These are phyloP conservation scores for Danio aesculapii DNA, from an alignment of 2,797 vertebrate genomes.

Conservation along the genomic window DNA sequence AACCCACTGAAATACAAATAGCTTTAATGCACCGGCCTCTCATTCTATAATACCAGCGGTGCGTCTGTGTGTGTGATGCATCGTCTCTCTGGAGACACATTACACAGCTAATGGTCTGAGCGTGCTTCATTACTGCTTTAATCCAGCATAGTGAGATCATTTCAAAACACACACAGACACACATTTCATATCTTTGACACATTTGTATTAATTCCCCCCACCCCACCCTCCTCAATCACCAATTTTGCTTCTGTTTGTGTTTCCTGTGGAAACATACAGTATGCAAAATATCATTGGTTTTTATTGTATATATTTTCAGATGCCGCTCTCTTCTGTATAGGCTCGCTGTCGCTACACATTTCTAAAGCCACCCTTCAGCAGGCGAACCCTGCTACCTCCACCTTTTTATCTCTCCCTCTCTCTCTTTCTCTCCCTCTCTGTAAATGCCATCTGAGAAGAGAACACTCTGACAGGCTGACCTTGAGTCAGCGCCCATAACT, in stretches of 20 bases:
- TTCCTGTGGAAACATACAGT: neutral
- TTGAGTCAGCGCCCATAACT: slow-evolving; percentile 52
- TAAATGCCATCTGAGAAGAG: slow-evolving; percentile 63
- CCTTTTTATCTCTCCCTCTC: slow-evolving; percentile 38
- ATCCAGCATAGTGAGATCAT: slow-evolving; percentile 83
- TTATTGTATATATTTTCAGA: neutral
- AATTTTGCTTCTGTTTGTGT: slow-evolving; percentile 82
- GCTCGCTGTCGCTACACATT: slow-evolving; percentile 31
- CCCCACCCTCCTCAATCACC: neutral
- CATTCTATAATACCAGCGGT: slow-evolving; percentile 22
- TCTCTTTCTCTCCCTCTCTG: slow-evolving; percentile 34
- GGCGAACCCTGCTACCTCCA: slow-evolving; percentile 74
- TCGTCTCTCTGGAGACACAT: slow-evolving; percentile 84
- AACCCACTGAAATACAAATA: slow-evolving; percentile 57
- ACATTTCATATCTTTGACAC: slow-evolving; percentile 11
- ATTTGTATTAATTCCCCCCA: neutral
- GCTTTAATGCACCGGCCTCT: slow-evolving; percentile 45
- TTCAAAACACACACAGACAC: slow-evolving; percentile 50
- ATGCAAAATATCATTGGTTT: slow-evolving; percentile 10
- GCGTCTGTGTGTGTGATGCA: slow-evolving; percentile 52
- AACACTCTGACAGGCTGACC: slow-evolving; percentile 52
- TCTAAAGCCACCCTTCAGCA: slow-evolving; percentile 62
- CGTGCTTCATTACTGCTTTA: slow-evolving; percentile 89
- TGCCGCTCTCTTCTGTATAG: neutral
- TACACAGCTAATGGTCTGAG: slow-evolving; percentile 87